A percentile compares a stretch with the other conserved stretches of the same genome.
Conservation (phyloP, 2,888 invertebrate genomes). For the Biston stratarius region DNA sequence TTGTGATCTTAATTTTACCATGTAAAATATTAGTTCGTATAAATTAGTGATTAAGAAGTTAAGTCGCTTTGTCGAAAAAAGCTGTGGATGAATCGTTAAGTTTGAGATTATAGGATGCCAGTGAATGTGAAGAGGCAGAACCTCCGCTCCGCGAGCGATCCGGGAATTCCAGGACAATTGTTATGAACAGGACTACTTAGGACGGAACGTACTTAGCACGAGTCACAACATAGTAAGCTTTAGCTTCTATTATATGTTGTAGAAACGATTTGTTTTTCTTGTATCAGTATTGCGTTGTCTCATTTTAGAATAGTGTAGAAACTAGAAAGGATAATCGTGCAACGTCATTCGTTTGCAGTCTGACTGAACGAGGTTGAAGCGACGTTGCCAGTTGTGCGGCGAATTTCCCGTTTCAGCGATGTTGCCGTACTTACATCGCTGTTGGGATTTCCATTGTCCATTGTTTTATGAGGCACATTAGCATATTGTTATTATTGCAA, state of each 20-base stretch:
- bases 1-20: constrained; percentile 87
- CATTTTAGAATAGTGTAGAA: constrained; percentile 79
- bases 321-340: constrained; percentile 84
- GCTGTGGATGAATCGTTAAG: constrained; percentile 76
- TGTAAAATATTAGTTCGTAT: constrained; percentile 84
- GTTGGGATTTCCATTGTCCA: constrained; percentile 74
- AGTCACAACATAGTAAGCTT: constrained; percentile 70
- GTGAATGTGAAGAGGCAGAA: constrained; percentile 70
- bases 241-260: constrained; percentile 76
- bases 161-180: constrained; percentile 49
- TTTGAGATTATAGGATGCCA: constrained; percentile 77
- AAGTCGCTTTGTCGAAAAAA: constrained; percentile 71
- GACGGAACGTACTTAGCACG: constrained; percentile 73
- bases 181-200: constrained; percentile 54
- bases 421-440: constrained; percentile 70
- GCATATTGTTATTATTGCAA: constrained; percentile 42
- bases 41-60: constrained; percentile 78
- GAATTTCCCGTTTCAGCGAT: constrained; percentile 79
- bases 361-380: constrained; percentile 74
- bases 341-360: constrained; percentile 80
- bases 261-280: constrained; percentile 73
- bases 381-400: constrained; percentile 80
- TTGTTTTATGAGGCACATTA: constrained; percentile 55
- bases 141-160: constrained; percentile 64
- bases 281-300: constrained; percentile 84